phyloP scores from a whole-genome alignment of 1,140 invertebrate genomes.

The Aphis craccivora region DNA sequence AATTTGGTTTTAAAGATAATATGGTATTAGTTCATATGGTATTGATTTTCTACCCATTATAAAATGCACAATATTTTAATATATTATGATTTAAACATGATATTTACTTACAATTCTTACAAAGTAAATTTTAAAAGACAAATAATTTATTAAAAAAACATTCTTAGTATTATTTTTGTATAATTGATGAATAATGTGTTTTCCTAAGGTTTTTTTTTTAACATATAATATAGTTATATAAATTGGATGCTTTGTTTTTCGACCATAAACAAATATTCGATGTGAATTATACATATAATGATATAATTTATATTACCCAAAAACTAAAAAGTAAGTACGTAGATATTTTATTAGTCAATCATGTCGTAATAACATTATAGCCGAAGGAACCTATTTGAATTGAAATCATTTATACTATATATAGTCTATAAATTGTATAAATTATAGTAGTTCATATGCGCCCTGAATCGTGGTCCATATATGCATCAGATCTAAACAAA shows the following conservation, averaged over 20 bases:
- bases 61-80: neutral
- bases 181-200: constrained; percentile 36
- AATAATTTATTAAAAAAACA: constrained; percentile 9
- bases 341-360: no score
- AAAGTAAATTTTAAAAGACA: neutral
- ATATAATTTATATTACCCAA: neutral
- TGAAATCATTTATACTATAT: neutral
- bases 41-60: neutral
- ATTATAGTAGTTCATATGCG: neutral
- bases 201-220: neutral
- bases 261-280: neutral
- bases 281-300: neutral
- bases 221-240: neutral
- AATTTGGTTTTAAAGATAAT: neutral
- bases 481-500: no score
- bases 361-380: neutral
- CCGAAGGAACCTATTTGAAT: neutral
- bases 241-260: neutral
- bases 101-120: neutral
- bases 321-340: neutral
- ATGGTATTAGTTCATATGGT: neutral
- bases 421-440: neutral
- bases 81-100: constrained; percentile 7
- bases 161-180: constrained; percentile 10
- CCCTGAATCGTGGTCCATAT: no score